These are phyloP conservation scores for Prolemur simus DNA, from an alignment of 2,113 vertebrate species.

Conservation along the genomic window DNA sequence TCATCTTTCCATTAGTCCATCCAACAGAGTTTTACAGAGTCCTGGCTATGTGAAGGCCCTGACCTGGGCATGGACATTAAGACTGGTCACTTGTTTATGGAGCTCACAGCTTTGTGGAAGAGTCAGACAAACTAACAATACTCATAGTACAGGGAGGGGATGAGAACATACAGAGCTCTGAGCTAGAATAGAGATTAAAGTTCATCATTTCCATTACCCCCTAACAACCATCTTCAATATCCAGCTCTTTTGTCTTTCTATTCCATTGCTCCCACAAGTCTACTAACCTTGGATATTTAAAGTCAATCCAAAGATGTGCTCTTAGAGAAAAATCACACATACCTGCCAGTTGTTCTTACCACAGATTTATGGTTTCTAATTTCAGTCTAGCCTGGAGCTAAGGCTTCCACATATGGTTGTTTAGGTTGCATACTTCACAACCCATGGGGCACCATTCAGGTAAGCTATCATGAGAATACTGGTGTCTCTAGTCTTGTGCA, in stretches of 20 bases:
- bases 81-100: not conserved
- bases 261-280: not conserved
- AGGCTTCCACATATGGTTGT: not conserved
- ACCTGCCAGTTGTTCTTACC: not conserved
- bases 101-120: not conserved
- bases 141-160: not conserved
- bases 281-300: not conserved
- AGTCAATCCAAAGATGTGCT: not conserved
- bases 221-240: not conserved
- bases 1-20: not conserved
- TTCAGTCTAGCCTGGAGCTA: not conserved
- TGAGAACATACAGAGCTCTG: not conserved
- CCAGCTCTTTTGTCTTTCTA: not conserved
- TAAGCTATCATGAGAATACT: not conserved
- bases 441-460: not conserved
- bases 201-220: not conserved
- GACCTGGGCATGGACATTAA: not conserved
- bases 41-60: not conserved
- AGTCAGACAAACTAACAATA: not conserved
- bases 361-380: not conserved
- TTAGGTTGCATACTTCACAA: not conserved
- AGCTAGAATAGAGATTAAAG: not conserved
- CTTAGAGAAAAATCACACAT: not conserved
- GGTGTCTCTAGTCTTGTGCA: not conserved
- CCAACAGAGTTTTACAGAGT: not conserved